Base-by-base conservation (phyloP, 2,797 vertebrate species). In the Varecia variegata region DNA sequence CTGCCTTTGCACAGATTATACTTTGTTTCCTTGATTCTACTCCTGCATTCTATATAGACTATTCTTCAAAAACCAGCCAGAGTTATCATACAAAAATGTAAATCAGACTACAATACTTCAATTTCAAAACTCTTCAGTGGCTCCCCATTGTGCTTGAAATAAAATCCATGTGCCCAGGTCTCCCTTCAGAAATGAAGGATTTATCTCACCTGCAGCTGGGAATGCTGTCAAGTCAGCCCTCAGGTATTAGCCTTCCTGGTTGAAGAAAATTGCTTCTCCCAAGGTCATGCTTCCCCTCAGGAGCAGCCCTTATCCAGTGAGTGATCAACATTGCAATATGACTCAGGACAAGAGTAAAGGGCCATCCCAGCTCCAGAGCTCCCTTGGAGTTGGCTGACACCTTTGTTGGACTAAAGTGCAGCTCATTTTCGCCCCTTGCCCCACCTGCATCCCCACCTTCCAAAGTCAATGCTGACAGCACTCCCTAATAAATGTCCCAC, bases 91-190 rank as follows among this genome's bases (percentile, higher is more conserved):
- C 17, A 40, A 92, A 96, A 93, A 94, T 76, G 11, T 70, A 96
- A 87, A 87, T 96, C 47, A 81, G 58, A 82, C 56, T 60, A 38
- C 8, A 88, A 10, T 25, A 43, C 40, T 52, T 60, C 68, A 58
- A 50, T 79, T 95, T 62, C 38, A 79, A 79, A 96, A 76, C 17
- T 70, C n/a, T 85, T 92, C 67, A 40, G 52, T 77, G 90, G 23
- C 32, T 96, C 80, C 65, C 87, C 56, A 93, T 50, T 90, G 85
- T 90, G n/a, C 30, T 86, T 85, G 35, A 89, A 83, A 95, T 80
- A 73, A 93, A 96, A 93, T 56, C 82, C 81, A 62, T 86, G 67
- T 73, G 76, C 43, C 35, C 40, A 52, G 10, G 13, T 93, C 32
- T 77, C n/a, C 67, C 86, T 93, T 77, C 35, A 21, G 35, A 13